Evolutionary conservation across 92 coral and sea anemone species (phyloP).

Genomic region (Phenganax stokvisi): DNA sequence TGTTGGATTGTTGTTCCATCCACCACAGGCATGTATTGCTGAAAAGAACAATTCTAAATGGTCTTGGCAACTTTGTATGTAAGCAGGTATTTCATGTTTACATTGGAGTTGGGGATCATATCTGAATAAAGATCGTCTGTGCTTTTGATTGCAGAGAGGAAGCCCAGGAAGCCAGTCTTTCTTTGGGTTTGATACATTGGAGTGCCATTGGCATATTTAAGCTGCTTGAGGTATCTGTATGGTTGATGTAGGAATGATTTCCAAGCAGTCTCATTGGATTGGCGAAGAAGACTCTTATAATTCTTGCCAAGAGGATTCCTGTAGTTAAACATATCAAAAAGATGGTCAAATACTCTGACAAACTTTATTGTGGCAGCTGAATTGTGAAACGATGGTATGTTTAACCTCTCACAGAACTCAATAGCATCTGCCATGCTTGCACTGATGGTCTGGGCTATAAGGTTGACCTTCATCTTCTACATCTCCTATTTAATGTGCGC

Average conservation of each 20-base stretch:
- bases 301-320: constrained; percentile 9
- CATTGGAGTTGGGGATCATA: background rate
- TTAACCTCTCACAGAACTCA: background rate
- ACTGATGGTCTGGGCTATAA: background rate
- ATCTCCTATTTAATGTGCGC: too few relatives aligned
- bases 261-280: background rate
- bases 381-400: constrained; percentile 14
- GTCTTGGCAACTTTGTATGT: constrained; percentile 27
- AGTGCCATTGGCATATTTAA: constrained; percentile 3
- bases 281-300: constrained; percentile 5
- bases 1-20: too few relatives aligned
- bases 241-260: constrained; percentile 3
- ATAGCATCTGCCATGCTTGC: constrained; percentile 25
- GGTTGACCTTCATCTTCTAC: too few relatives aligned
- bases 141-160: background rate
- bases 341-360: background rate
- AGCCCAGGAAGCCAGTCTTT: constrained; percentile 19
- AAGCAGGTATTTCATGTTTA: background rate
- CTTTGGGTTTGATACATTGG: constrained; percentile 13
- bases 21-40: too few relatives aligned
- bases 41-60: too few relatives aligned
- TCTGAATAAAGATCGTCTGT: background rate
- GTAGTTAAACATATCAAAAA: constrained; percentile 12
- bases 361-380: constrained; percentile 15
- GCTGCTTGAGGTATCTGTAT: background rate